Conservation (phyloP, 2,113 vertebrate species). For the Balaeniceps rex region DNA sequence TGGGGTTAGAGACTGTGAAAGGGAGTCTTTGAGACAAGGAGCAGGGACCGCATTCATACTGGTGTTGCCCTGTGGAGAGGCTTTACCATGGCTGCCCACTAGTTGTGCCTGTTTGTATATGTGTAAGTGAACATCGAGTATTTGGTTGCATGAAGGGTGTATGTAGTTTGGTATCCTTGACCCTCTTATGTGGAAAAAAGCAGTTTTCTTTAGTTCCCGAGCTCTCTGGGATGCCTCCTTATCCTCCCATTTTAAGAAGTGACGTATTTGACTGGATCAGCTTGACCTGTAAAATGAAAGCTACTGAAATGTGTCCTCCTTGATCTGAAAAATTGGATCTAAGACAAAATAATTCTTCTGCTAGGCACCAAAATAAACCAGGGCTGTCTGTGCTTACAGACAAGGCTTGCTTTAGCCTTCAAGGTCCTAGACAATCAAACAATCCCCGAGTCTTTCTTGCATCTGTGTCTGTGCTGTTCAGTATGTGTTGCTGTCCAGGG, state of each 20-base stretch:
- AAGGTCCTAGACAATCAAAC: neutral
- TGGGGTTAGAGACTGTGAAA: neutral
- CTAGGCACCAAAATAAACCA: neutral
- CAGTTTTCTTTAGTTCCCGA: neutral
- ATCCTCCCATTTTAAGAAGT: neutral
- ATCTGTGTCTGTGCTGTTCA: neutral
- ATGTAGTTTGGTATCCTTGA: neutral
- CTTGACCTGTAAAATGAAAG: neutral
- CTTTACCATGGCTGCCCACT: neutral
- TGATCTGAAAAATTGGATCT: neutral
- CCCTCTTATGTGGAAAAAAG: neutral
- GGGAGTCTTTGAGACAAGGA: neutral
- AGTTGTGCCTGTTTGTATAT: accelerated
- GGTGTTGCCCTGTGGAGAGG: accelerated
- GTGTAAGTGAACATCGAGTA: neutral
- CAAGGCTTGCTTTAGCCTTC: neutral
- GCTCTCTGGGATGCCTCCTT: neutral
- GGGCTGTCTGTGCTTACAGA: neutral
- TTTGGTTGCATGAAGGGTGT: neutral
- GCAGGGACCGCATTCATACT: accelerated
- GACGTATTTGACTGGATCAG: neutral
- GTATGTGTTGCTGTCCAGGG: neutral
- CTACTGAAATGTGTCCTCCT: neutral
- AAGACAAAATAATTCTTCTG: neutral
- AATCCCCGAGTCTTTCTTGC: neutral